Conservation (phyloP, 2,113 vertebrate species). For the Urocitellus parryii region DNA sequence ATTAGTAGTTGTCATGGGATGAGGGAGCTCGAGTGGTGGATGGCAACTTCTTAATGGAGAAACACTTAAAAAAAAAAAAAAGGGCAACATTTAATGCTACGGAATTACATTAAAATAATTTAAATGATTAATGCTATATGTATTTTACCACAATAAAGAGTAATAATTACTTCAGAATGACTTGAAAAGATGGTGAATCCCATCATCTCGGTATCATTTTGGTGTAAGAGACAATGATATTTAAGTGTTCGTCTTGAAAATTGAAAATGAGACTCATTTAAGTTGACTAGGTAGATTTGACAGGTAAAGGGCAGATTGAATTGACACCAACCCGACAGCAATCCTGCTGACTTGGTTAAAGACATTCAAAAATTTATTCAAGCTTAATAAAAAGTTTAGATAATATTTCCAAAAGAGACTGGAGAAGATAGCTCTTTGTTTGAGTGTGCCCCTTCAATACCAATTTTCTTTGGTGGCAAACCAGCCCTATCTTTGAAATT, state of each 20-base stretch:
- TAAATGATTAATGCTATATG: not conserved
- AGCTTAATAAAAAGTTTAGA: constrained; percentile 61
- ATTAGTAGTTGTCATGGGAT: not conserved
- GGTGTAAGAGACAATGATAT: not conserved
- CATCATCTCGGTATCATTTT: not conserved
- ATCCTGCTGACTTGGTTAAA: not conserved
- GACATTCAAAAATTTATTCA: not conserved
- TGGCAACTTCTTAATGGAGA: not conserved
- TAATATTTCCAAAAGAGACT: constrained; percentile 54
- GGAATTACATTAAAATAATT: not conserved
- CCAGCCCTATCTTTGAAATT: constrained; percentile 67
- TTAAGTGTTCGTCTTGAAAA: constrained; percentile 27
- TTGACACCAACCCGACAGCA: not conserved
- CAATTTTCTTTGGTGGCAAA: constrained; percentile 68
- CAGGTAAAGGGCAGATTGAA: constrained; percentile 11
- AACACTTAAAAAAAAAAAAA: not conserved
- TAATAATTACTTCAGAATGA: not conserved
- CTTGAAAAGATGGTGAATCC: not conserved
- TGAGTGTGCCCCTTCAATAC: not conserved
- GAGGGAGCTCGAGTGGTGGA: accelerated
- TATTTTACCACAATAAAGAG: not conserved
- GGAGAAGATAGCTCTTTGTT: constrained; percentile 69
- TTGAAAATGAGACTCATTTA: not conserved
- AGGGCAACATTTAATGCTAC: not conserved
- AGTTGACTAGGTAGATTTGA: not conserved